These are phyloP conservation scores for Allolobophora icterica DNA, from an alignment of 2,888 invertebrate genomes.

Conservation along the genomic window DNA sequence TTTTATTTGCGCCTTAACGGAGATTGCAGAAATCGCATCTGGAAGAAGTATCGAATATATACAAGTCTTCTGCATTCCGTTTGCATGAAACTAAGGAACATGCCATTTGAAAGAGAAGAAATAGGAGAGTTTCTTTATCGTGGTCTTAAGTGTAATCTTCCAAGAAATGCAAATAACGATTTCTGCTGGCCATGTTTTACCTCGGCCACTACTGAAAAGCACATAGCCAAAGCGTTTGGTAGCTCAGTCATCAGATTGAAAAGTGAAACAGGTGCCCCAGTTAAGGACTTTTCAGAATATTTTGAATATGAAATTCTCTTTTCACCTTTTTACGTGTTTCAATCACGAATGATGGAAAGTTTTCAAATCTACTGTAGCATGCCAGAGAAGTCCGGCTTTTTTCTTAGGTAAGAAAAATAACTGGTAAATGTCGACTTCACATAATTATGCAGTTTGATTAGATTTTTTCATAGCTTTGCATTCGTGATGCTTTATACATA, in stretches of 20 bases:
- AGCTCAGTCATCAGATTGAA: neutral
- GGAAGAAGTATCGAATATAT: neutral
- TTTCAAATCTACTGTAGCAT: too few relatives aligned
- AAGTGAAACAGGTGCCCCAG: conserved; percentile 13
- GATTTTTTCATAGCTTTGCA: too few relatives aligned
- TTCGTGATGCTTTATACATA: too few relatives aligned
- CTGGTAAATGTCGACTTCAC: too few relatives aligned
- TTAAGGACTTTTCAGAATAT: neutral
- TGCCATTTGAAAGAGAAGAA: neutral
- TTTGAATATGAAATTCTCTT: conserved; percentile 12
- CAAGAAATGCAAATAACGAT: neutral
- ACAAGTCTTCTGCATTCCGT: conserved; percentile 15
- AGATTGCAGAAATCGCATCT: neutral
- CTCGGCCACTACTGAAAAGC: neutral
- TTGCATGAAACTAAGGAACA: neutral
- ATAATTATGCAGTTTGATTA: too few relatives aligned
- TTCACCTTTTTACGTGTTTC: neutral
- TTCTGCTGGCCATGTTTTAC: conserved; percentile 19
- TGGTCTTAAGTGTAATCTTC: neutral
- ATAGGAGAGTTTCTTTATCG: neutral
- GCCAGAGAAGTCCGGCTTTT: too few relatives aligned
- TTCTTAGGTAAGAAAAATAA: too few relatives aligned
- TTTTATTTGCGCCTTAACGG: neutral
- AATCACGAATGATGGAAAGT: neutral
- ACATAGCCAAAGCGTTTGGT: neutral